Evolutionary conservation across 2,888 invertebrate genomes (phyloP).

Genomic region (Cyclophora albipunctata): DNA sequence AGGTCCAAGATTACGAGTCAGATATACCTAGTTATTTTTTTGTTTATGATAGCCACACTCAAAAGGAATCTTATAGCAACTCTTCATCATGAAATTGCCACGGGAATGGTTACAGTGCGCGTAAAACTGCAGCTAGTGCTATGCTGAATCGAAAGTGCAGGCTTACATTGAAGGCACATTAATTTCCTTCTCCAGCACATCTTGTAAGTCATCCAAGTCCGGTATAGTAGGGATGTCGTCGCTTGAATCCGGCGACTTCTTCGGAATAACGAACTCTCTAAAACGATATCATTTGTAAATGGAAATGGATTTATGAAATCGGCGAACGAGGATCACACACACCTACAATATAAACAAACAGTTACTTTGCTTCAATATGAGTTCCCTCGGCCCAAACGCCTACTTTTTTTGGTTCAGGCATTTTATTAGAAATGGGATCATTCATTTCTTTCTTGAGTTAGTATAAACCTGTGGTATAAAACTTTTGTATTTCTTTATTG

Average conservation of each 20-base stretch:
- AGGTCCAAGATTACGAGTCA: too few species aligned
- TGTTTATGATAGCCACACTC: too few species aligned
- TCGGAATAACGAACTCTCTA: slow-evolving; percentile 63
- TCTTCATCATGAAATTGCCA: too few species aligned
- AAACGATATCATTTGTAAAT: slow-evolving; percentile 11
- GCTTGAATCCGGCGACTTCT: slow-evolving; percentile 55
- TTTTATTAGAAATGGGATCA: slow-evolving; percentile 39
- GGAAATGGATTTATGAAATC: too few species aligned
- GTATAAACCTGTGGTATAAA: too few species aligned
- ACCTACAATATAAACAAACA: background rate
- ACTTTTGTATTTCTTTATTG: background rate
- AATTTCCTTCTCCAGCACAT: slow-evolving; percentile 63
- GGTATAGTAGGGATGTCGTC: slow-evolving; percentile 71
- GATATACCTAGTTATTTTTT: too few species aligned
- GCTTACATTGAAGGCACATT: slow-evolving; percentile 53
- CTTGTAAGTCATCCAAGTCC: slow-evolving; percentile 65
- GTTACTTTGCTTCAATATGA: slow-evolving; percentile 59
- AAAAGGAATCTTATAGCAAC: too few species aligned
- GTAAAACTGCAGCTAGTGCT: too few species aligned
- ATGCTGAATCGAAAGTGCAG: too few species aligned
- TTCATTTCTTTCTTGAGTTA: slow-evolving; percentile 31
- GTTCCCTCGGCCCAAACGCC: slow-evolving; percentile 68
- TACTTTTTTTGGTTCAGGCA: slow-evolving; percentile 60
- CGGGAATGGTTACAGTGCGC: too few species aligned
- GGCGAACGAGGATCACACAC: too few species aligned